Base-by-base conservation (phyloP, 2,888 invertebrate genomes). In the Halictus ligatus region DNA sequence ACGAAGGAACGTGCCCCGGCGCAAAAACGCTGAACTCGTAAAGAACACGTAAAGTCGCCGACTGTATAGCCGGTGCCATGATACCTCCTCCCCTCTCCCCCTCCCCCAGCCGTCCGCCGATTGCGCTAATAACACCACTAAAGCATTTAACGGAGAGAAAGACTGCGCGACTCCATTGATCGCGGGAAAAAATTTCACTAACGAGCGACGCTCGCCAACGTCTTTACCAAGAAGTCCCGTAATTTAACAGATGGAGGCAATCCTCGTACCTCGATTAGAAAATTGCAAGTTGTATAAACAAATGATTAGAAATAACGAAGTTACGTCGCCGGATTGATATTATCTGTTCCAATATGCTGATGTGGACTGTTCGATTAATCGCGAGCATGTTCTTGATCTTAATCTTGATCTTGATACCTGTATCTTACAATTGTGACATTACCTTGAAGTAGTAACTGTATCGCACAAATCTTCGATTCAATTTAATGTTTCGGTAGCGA, bases 1-100 rank as follows among this genome's bases (percentile, higher is more conserved):
- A 29, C 25, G 64, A 12, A 46, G 25, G 29, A 72, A 86, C 78
- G 85, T 85, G 85, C 67, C 40, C 18, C 50, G 29, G 13, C 21
- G 75, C 35, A 72, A 75, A 73, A 86, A 60, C 69, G 43, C 15
- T 15, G 35, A 25, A 18, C 46, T 46, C 48, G 58, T 81, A 67
- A 81, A 78, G 85, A 75, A 67, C 72, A 72, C 8, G 69, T 48
- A 50, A 67, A 78, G 50, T 46, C 67, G 25, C n/a, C n/a, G 58
- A 21, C 46, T 72, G 25, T 46, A 29, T 46, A 60, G 25, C n/a
- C 12, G 18, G n/a, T 43, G n/a, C 35, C 46, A n/a, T 69, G 18
- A 29, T 69, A 3, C 1, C 10, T 5, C 18, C 50, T 7, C 50
- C 18, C 35, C 40, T n/a, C 18, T 2, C 35, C 29, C 13, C 25